Evolutionary conservation across 2,888 invertebrate species (phyloP), one percentile per base, ranked within the genome.

Genomic region (Trissolcus japonicus): DNA sequence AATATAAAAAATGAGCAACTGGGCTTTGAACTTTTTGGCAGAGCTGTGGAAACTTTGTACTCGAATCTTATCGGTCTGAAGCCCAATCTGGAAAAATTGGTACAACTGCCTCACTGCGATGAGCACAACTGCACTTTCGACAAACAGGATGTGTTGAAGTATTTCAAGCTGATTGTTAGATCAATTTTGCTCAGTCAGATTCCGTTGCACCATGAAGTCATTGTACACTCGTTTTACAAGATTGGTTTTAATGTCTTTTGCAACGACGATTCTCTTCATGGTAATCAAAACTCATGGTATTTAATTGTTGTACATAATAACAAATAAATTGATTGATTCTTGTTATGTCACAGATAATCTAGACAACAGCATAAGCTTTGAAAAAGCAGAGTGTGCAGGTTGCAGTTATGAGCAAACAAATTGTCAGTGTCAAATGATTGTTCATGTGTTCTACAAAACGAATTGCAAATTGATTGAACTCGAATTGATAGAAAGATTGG

Each of bases 401-500:
- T 97, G 96, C 88, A 91, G 91, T 79, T 92, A 92, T 84, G 94
- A 94, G 69, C 83, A 90, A 13, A 91, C 91, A 11, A 88, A 89
- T 67, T 94, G 94, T 85, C 91, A 91, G 69, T 94, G 94, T 88
- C 91, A 92, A 75, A 90, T 91, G 59, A 93, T 94, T 81, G 92
- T 94, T 4, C 91, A 92, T 83, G 92, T 93, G 66, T 96, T 96
- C 87, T 92, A 94, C 87, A 93, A 94, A 80, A 94, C 94, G 2
- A 97, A 97, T 86, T 91, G 92, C 73, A 91, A 91, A 87, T 89
- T 96, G n/a, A 92, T 94, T 81, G 93, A 94, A 85, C 90, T 97
- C 83, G 94, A 94, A 73, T 89, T 97, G 55, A 88, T 97, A 57
- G 97, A 97, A 87, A 92, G 95, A 82, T 89, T 98, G 41, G 94